phyloP scores from a whole-genome alignment of 37 sponge, comb jelly and placozoan genomes.

The Haliclona indistincta region DNA sequence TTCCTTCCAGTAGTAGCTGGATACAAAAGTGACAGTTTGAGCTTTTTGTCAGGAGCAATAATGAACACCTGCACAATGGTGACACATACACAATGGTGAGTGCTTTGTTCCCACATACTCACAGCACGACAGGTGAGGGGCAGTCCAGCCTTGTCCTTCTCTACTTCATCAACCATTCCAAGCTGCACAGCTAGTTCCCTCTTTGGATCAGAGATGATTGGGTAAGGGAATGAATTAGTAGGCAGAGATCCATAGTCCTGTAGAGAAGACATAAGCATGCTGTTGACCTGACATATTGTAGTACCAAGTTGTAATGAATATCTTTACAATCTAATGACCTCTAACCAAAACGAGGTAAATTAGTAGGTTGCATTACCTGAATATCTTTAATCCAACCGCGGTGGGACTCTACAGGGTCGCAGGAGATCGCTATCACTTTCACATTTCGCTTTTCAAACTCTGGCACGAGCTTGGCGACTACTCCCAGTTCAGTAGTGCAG shows the following conservation, averaged over 20 bases:
- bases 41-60: constrained; percentile 93
- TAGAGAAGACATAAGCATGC: constrained; percentile 22
- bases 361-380: constrained; percentile 11
- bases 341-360: neutral
- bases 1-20: constrained; percentile 98
- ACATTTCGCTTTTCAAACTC: constrained; percentile 79
- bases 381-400: constrained; percentile 84
- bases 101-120: constrained; percentile 22
- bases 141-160: constrained; percentile 97
- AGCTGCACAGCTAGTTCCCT: constrained; percentile 87
- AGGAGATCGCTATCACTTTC: constrained; percentile 83
- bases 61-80: constrained; percentile 75
- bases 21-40: constrained; percentile 95
- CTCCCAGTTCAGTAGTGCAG: constrained; percentile 89
- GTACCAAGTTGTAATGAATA: neutral
- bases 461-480: constrained; percentile 66
- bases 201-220: constrained; percentile 92
- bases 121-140: constrained; percentile 96
- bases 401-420: constrained; percentile 74
- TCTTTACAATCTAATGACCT: neutral
- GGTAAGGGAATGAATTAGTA: constrained; percentile 71
- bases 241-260: constrained; percentile 35
- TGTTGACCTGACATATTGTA: neutral
- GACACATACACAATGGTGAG: neutral
- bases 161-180: constrained; percentile 95